A percentile compares a stretch with the other conserved stretches of the same genome.
Evolutionary conservation across 2,797 vertebrate genomes (phyloP).

Genomic region (Astyanax mexicanus): DNA sequence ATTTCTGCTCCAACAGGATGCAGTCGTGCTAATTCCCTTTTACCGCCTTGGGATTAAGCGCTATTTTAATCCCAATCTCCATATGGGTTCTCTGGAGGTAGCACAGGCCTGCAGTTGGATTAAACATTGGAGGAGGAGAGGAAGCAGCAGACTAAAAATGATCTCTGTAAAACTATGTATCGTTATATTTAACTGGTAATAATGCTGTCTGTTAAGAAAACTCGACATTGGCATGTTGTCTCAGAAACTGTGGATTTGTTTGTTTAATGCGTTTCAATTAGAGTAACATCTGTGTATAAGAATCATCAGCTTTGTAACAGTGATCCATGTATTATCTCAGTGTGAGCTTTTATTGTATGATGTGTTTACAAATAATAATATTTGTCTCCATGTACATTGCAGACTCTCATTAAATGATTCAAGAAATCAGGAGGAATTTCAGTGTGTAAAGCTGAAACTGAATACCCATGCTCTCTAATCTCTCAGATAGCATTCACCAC

Average conservation of each 20-base stretch:
- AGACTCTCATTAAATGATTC: too few relatives aligned
- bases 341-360: too few relatives aligned
- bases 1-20: constrained; percentile 59
- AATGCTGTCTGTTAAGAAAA: neutral
- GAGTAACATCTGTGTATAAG: neutral
- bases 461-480: too few relatives aligned
- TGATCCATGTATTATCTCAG: too few relatives aligned
- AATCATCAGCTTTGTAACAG: too few relatives aligned
- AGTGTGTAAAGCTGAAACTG: too few relatives aligned
- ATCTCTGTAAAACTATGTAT: neutral
- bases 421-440: too few relatives aligned
- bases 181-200: neutral
- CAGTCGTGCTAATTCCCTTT: constrained; percentile 77
- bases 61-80: constrained; percentile 79
- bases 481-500: too few relatives aligned
- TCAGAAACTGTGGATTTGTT: neutral
- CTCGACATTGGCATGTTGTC: neutral
- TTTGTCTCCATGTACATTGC: too few relatives aligned
- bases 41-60: constrained; percentile 76
- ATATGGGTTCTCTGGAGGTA: constrained; percentile 72
- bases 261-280: neutral
- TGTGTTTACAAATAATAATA: too few relatives aligned
- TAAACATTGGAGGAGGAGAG: constrained; percentile 54
- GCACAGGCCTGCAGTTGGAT: constrained; percentile 67
- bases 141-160: constrained; percentile 20